Base-by-base conservation (phyloP, 2,113 vertebrate species). In the Hippocampus comes region DNA sequence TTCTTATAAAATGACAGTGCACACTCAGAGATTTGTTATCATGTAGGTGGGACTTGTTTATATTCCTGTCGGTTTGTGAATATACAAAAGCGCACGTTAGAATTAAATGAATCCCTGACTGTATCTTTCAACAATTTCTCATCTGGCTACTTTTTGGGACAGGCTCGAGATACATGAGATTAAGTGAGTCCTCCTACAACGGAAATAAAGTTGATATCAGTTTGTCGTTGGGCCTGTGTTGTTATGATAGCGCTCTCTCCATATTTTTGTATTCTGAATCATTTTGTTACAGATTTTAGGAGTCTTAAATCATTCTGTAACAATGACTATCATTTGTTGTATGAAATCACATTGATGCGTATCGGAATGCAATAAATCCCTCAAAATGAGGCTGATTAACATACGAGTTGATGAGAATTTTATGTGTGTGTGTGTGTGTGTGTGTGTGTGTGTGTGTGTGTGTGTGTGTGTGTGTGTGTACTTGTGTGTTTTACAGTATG, bases 261-360 rank as follows among this genome's bases (percentile, higher is more conserved):
- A 49, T 82, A 82, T 86, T 84, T 89, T 84, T 78, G 77, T 82
- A 76, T 74, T 61, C 34, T 64, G 10, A 84, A 83, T 87, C 63
- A 73, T 77, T 85, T 73, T 83, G 83, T 72, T 64, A 79, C 59
- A 79, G 84, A 87, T 86, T 86, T 71, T 49, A 80, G 48, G 76
- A 87, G 81, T 84, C 79, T 82, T 82, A 74, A 80, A 85, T 76
- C 79, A 41, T 75, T 79, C 23, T 76, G 68, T 82, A 78, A 79
- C 80, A 82, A 76, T 23, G 9, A 53, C 71, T 61, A 23, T 63
- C 12, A 68, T 63, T 66, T 65, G n/a, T 78, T 90, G 82, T 86
- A 79, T 84, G 79, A 82, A 89, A 90, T 91, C 88, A 90, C 84
- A 90, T 90, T 90, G 88, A 90, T 89, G 85, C 82, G 77, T 81